Base-by-base conservation (phyloP, 30 jellyfish, hydroid and myxozoan genomes). In the Chrysaora quinquecirrha region DNA sequence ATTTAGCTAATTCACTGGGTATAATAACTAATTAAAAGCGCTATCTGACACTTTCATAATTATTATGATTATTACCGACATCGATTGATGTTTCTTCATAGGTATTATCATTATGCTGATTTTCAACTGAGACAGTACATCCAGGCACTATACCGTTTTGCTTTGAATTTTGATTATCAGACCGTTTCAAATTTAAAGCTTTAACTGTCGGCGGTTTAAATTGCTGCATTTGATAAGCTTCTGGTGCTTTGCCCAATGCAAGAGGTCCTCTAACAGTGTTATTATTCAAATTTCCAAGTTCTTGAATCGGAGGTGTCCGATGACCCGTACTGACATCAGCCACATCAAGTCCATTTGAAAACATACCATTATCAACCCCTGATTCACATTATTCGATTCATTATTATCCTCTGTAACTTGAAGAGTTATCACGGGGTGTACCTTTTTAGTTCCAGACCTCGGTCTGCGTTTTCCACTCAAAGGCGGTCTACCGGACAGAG, bases 361-460 rank as follows among this genome's bases (percentile, higher is more conserved):
- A 69, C 28, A 62, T 62, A 34, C 34, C 85, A 48, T 82, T 82
- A 46, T 68, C 92, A 50, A 68, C 50, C 47, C 92, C 90, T 73
- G 30, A 29, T 22, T 69, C 80, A 60, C 38, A 46, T 1, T 61
- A 34, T n/a, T 69, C 68, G 64, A 27, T 23, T 48, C 54, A 34
- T 64, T 64, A 20, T 64, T 73, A 62, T 70, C 85, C 49, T 70
- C 92, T 1, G 92, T 35, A 20, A 69, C 85, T 52, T 82, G 92
- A 30, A 82, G 56, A 1, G 84, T 82, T 1, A 82, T 82, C 23
- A 82, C 92, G 1, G 92, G 92, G 92, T 82, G 92, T 20, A 82
- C 48, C 29, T 65, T 82, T 56, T 82, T 82, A 9, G 79, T 75
- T 18, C 85, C 85, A 21, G 80, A 64, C 10, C 92, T 77, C 46